phyloP scores from a whole-genome alignment of 1,140 invertebrate genomes.

The Aphelenchoides besseyi region DNA sequence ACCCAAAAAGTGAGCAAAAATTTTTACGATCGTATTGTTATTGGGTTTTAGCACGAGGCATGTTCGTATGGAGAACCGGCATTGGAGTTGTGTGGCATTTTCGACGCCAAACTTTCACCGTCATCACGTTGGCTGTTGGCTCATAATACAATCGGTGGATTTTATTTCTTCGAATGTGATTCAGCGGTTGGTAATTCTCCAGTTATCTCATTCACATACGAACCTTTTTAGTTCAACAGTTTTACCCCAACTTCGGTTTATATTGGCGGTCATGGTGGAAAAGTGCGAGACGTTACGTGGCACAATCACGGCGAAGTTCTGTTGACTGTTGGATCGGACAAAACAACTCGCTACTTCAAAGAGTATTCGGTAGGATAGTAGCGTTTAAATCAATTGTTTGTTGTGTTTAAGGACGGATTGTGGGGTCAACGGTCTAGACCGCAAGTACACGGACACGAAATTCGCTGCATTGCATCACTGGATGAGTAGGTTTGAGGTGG shows the following conservation, averaged over 20 bases:
- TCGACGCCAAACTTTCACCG: conserved; percentile 11
- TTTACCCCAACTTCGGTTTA: conserved; percentile 4
- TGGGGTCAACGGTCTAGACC: conserved; percentile 11
- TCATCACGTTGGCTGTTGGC: conserved; percentile 14
- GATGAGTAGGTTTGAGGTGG: background rate
- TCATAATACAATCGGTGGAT: conserved; percentile 19
- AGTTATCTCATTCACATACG: background rate
- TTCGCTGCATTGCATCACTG: conserved; percentile 4
- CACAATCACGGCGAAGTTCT: conserved; percentile 2
- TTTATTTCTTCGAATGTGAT: conserved; percentile 14
- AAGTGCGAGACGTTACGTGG: conserved; percentile 3
- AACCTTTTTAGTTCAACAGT: conserved; percentile 8
- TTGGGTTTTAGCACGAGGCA: background rate
- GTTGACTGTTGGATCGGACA: conserved; percentile 18
- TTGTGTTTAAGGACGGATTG: background rate
- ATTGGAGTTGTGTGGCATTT: conserved; percentile 8
- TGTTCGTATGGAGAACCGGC: conserved; percentile 20
- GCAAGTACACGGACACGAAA: conserved; percentile 9
- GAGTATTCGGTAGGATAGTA: background rate
- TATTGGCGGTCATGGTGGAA: conserved; percentile 19
- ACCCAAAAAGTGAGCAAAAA: background rate
- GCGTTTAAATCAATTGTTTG: background rate
- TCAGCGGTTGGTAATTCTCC: background rate
- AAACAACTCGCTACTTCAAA: conserved; percentile 22
- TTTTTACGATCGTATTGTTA: too few species aligned